Base-by-base conservation (phyloP, 2,888 invertebrate species). In the Synanthedon andrenaeformis region DNA sequence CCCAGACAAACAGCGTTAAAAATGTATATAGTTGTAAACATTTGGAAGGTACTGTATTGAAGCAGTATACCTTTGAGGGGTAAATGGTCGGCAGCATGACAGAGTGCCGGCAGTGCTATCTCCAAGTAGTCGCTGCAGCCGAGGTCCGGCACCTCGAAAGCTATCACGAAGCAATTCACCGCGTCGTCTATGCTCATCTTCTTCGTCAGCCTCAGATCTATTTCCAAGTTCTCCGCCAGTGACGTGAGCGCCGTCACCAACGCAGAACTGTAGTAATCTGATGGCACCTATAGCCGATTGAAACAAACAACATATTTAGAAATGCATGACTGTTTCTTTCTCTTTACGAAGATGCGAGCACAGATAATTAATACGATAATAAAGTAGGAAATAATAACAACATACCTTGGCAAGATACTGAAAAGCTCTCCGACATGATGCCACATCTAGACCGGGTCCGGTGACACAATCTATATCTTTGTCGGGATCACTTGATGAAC, bases 61-160 rank as follows among this genome's bases (percentile, higher is more conserved):
- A 23, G 4, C 5, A 23, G 23, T 23, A 23, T 23, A 88, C 88
- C 88, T 82, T 89, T 87, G 2, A 94, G 74, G 0, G 95, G 91
- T 60, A 97, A 82, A 71, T 91, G 90, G 53, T 93, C 92, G 1
- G 93, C 91, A 0, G 95, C 94, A 65, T 92, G 91, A 69, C 94
- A 94, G 23, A 95, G 76, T 56, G 92, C 92, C 0, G 96, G 95
- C 57, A 96, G 80, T 0, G 94, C 95, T 42, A 92, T 90, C 75
- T 96, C 96, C 64, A 97, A 78, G 72, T 94, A 96, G 72, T 96
- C 95, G 17, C 92, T 92, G 60, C 91, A 91, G 8, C 92, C 92
- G 55, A 91, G 75, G 52, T 89, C 91, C 1, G 94, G 94, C 63
- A 95, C 91, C 75, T 95, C 95, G 67, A 95, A 92, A 28, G 94